Conservation (phyloP, 2,113 vertebrate species). For the Silurus meridionalis region DNA sequence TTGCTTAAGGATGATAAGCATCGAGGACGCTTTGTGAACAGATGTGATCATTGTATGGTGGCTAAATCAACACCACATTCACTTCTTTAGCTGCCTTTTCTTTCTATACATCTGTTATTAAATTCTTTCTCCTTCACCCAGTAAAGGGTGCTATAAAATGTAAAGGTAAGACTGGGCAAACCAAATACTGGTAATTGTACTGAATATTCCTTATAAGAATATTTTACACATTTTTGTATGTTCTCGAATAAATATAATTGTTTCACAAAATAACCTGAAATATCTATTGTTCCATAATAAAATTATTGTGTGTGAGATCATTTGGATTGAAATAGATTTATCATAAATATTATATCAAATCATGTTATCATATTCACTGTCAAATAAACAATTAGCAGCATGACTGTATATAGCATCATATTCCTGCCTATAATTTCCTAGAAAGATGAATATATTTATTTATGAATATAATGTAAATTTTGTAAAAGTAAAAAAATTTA, state of each 20-base stretch:
- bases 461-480: no score
- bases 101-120: neutral
- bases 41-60: constrained; percentile 71
- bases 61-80: constrained; percentile 48
- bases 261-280: neutral
- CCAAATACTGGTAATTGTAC: neutral
- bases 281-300: neutral
- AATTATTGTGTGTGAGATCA: neutral
- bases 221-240: neutral
- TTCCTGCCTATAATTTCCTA: neutral
- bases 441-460: neutral
- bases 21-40: constrained; percentile 63
- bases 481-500: no score
- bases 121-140: neutral
- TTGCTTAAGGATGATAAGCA: constrained; percentile 67
- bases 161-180: neutral
- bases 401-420: neutral
- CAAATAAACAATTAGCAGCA: neutral
- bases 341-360: no score
- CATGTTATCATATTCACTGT: no score
- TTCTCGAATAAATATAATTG: neutral
- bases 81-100: constrained; percentile 7
- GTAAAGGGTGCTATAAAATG: neutral
- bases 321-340: neutral
- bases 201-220: neutral